Evolutionary conservation across 1,140 invertebrate species (phyloP).

Genomic region (Apis laboriosa): DNA sequence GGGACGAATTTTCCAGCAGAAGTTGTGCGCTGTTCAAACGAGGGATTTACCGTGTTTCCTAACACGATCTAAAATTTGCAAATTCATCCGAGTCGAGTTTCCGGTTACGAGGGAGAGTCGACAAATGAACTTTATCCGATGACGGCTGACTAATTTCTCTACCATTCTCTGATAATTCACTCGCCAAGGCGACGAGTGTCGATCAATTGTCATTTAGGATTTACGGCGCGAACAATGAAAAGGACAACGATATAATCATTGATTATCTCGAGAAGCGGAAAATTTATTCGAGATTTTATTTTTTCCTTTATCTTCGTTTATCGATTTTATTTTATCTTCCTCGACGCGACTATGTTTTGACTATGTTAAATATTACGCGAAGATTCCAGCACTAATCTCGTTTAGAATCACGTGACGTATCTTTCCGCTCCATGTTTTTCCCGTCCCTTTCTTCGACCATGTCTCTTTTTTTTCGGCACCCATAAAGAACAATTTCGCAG

Average conservation of each 20-base stretch:
- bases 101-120: conserved; percentile 3
- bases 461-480: neutral
- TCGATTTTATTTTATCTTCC: neutral
- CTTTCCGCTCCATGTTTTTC: conserved; percentile 16
- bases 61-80: conserved; percentile 39
- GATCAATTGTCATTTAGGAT: neutral
- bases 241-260: no score
- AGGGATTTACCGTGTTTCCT: neutral
- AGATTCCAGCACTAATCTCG: conserved; percentile 3
- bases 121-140: conserved; percentile 42
- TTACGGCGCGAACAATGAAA: no score
- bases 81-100: conserved; percentile 37
- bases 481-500: conserved; percentile 22
- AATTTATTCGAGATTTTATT: no score
- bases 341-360: neutral
- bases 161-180: conserved; percentile 38
- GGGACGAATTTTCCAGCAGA: neutral
- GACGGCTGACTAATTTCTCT: conserved; percentile 25
- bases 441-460: neutral
- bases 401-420: conserved; percentile 31
- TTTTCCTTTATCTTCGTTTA: no score
- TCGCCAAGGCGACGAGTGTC: conserved; percentile 18
- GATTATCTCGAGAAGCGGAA: no score
- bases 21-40: neutral
- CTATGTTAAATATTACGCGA: neutral